These are phyloP conservation scores for Lithophane ornitopus DNA, from an alignment of 2,888 invertebrate genomes.

Conservation along the genomic window DNA sequence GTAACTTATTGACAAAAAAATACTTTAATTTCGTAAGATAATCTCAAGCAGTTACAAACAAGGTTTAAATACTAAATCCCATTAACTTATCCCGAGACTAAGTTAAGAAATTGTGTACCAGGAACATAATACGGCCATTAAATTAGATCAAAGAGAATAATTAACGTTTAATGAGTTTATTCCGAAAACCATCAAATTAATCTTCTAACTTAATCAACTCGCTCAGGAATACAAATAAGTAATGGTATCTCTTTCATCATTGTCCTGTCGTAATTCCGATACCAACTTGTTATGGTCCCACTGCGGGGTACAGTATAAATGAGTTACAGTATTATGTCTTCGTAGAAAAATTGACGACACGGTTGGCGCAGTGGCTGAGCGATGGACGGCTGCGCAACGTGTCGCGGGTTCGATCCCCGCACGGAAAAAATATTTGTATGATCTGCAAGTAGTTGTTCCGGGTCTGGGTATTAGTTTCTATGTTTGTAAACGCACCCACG, in stretches of 20 bases:
- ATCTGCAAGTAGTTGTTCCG: too few species aligned
- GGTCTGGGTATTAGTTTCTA: too few species aligned
- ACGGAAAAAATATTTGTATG: too few species aligned
- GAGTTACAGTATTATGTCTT: too few species aligned
- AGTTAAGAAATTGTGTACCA: constrained; percentile 28
- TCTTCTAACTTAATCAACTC: constrained; percentile 47
- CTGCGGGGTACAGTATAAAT: too few species aligned
- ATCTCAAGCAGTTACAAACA: constrained; percentile 2
- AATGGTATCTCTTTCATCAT: constrained; percentile 25
- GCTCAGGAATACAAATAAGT: constrained; percentile 41
- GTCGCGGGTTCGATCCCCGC: too few species aligned
- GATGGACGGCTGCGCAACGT: too few species aligned
- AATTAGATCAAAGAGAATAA: constrained; percentile 52
- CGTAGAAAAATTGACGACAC: too few species aligned
- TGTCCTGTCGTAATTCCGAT: not conserved
- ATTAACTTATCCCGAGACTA: constrained; percentile 28
- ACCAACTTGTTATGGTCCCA: not conserved
- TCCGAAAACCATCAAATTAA: constrained; percentile 45
- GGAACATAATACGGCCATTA: constrained; percentile 43
- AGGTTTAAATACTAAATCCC: constrained; percentile 9
- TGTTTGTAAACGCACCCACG: too few species aligned
- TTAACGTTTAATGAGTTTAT: constrained; percentile 45
- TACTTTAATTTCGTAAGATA: not conserved
- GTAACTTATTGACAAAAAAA: not conserved
- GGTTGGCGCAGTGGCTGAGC: too few species aligned